These are phyloP conservation scores for Anadara kagoshimensis DNA, from an alignment of 1,140 invertebrate species.

Conservation along the genomic window DNA sequence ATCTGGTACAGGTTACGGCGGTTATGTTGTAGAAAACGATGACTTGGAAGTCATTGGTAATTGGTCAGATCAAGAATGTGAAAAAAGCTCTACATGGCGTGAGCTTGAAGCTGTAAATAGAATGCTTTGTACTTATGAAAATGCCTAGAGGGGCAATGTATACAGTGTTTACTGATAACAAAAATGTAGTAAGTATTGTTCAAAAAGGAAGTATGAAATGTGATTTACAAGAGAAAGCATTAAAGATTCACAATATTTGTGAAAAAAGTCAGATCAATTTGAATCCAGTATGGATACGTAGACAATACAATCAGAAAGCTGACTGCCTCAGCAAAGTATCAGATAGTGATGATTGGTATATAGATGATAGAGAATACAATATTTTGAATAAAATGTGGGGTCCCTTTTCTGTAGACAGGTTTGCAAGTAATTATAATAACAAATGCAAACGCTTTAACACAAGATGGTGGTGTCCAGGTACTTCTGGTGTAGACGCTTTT, in stretches of 20 bases:
- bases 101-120: slow-evolving; percentile 24
- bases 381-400: slow-evolving; percentile 1
- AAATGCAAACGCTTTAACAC: slow-evolving; percentile 11
- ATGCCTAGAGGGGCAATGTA: neutral
- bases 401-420: slow-evolving; percentile 16
- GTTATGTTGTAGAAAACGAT: too few species aligned
- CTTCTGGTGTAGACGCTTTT: slow-evolving; percentile 7
- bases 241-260: slow-evolving; percentile 13
- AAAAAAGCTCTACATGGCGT: too few species aligned
- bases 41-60: too few species aligned
- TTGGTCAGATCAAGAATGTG: too few species aligned
- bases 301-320: neutral
- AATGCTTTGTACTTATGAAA: slow-evolving; percentile 3
- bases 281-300: slow-evolving; percentile 5
- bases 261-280: neutral
- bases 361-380: neutral
- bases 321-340: neutral
- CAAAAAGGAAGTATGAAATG: slow-evolving; percentile 22
- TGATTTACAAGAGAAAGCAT: slow-evolving; percentile 10
- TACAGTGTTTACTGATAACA: slow-evolving; percentile 20
- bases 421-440: slow-evolving; percentile 19
- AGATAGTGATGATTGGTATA: slow-evolving; percentile 18
- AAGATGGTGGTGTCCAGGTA: neutral
- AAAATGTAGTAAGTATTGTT: slow-evolving; percentile 26
- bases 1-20: too few species aligned